Evolutionary conservation across 2,888 invertebrate species (phyloP).

Genomic region (Dryococelus australis): DNA sequence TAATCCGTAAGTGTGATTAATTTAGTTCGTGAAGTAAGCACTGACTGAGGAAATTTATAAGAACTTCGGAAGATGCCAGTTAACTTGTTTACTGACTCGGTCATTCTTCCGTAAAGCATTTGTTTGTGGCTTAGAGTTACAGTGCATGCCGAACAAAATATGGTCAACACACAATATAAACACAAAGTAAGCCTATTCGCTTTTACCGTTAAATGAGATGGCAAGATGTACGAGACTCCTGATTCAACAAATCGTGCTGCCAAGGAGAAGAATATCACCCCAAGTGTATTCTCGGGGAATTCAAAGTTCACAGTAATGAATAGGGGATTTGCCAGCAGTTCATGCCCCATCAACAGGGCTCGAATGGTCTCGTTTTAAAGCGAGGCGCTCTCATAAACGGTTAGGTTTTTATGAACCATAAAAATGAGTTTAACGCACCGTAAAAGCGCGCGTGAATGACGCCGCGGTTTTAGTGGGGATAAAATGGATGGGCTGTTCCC

Average conservation of each 20-base stretch:
- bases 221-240: no score
- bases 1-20: no score
- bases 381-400: not conserved
- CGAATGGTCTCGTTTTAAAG: not conserved
- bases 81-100: no score
- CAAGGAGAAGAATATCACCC: not conserved
- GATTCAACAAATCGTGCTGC: not conserved
- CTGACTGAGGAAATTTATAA: no score
- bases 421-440: not conserved
- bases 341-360: not conserved
- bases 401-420: not conserved
- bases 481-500: not conserved
- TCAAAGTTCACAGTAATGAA: not conserved
- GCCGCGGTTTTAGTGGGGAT: not conserved
- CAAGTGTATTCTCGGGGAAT: not conserved
- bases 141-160: no score
- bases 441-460: not conserved
- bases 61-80: no score
- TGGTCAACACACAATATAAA: no score
- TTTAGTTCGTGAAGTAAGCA: no score
- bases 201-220: no score
- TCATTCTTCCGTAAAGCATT: no score
- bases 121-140: no score
- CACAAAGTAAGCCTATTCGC: no score
- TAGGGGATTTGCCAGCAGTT: not conserved